Evolutionary conservation across 2,113 vertebrate genomes (phyloP).

Genomic region (Malurus cyaneus): DNA sequence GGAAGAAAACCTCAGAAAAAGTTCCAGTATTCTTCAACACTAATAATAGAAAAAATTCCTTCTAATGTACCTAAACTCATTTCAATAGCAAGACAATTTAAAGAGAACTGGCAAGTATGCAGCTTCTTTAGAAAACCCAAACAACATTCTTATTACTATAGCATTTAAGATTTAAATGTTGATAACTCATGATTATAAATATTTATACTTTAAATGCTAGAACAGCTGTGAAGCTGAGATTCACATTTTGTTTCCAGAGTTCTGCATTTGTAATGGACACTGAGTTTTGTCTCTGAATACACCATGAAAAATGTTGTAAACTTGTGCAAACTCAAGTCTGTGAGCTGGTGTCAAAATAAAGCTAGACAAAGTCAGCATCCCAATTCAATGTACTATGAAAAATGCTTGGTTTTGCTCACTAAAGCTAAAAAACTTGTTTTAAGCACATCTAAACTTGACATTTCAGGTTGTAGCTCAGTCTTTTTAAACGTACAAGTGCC

Average conservation of each 20-base stretch:
- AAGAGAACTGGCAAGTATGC: background rate
- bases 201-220: background rate
- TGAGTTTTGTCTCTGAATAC: background rate
- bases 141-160: background rate
- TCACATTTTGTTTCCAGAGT: background rate
- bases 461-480: background rate
- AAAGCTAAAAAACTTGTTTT: background rate
- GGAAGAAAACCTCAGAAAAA: background rate
- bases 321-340: background rate
- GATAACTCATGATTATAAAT: background rate
- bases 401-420: background rate
- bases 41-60: background rate
- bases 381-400: background rate
- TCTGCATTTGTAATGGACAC: background rate
- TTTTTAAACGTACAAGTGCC: background rate
- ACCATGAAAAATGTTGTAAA: background rate
- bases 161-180: background rate
- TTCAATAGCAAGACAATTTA: background rate
- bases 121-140: background rate
- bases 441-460: background rate
- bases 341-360: background rate
- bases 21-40: background rate
- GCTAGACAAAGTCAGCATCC: background rate
- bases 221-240: background rate
- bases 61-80: background rate